Conservation (phyloP, 2,888 invertebrate genomes). For the Hypercompe scribonia region DNA sequence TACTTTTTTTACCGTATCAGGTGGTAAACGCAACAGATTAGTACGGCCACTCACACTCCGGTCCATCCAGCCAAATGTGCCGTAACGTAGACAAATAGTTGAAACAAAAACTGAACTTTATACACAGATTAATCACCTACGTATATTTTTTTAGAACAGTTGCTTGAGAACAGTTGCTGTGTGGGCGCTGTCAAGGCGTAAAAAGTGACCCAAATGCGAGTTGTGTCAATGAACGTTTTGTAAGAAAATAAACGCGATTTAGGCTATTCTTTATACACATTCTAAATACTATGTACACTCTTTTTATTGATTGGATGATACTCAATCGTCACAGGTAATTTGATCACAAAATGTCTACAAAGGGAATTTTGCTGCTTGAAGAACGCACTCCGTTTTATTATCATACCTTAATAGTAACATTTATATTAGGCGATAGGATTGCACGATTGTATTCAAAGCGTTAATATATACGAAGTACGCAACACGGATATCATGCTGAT, state of each 20-base stretch:
- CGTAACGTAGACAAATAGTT: not conserved
- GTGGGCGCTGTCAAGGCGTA: not conserved
- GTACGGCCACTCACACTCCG: not conserved
- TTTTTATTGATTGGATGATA: not conserved
- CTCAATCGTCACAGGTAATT: not conserved
- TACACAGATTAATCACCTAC: not conserved
- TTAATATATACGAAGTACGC: not conserved
- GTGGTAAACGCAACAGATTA: too few species aligned
- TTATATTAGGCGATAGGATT: not conserved
- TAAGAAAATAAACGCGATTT: not conserved
- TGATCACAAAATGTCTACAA: not conserved
- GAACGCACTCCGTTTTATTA: not conserved
- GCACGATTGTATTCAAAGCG: not conserved
- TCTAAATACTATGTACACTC: too few species aligned
- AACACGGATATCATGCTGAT: conserved; percentile 20
- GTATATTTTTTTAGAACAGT: not conserved
- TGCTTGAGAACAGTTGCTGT: not conserved
- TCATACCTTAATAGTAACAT: not conserved
- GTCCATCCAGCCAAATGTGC: not conserved
- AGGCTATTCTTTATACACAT: not conserved
- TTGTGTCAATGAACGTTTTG: not conserved
- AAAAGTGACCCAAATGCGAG: not conserved
- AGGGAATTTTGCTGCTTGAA: not conserved
- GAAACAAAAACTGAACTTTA: not conserved
- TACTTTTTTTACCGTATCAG: not conserved